A percentile compares a stretch with the other conserved stretches of the same genome.
These are phyloP conservation scores for Gymnoscelis rufifasciata DNA, from an alignment of 2,888 invertebrate species.

Conservation along the genomic window DNA sequence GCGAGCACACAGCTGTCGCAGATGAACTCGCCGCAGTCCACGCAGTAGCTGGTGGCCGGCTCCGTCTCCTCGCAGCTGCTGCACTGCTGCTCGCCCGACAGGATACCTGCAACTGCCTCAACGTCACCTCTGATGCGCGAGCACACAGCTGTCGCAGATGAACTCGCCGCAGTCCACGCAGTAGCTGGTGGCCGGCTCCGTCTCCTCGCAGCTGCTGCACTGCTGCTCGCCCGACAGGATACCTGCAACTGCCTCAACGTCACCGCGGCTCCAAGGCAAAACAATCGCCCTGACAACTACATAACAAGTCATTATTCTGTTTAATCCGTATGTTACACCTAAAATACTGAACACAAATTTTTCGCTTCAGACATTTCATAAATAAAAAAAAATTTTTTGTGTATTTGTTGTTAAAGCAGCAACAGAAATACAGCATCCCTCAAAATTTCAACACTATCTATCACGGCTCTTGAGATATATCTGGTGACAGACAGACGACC, in stretches of 20 bases:
- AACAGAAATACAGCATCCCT: too few species aligned
- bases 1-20: conserved; percentile 95
- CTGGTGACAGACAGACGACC: too few species aligned
- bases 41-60: conserved; percentile 91
- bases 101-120: conserved; percentile 41
- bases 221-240: conserved; percentile 55
- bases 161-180: conserved; percentile 95
- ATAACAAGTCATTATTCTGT: too few species aligned
- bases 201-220: conserved; percentile 93
- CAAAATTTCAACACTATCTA: too few species aligned
- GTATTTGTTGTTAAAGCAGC: too few species aligned
- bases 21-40: conserved; percentile 93
- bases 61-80: conserved; percentile 93
- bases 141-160: conserved; percentile 94
- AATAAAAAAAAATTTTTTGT: too few species aligned
- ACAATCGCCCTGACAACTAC: too few species aligned
- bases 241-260: conserved; percentile 44
- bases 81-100: conserved; percentile 76
- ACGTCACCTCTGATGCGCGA: conserved; percentile 89
- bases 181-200: conserved; percentile 90
- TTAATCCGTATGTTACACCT: too few species aligned
- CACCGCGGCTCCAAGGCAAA: too few species aligned
- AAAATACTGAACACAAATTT: too few species aligned
- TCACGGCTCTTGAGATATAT: too few species aligned
- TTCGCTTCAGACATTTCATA: too few species aligned